A percentile compares a stretch with the other conserved stretches of the same genome.
phyloP scores from a whole-genome alignment of 2,113 vertebrate species.

The Brachyistius frenatus region DNA sequence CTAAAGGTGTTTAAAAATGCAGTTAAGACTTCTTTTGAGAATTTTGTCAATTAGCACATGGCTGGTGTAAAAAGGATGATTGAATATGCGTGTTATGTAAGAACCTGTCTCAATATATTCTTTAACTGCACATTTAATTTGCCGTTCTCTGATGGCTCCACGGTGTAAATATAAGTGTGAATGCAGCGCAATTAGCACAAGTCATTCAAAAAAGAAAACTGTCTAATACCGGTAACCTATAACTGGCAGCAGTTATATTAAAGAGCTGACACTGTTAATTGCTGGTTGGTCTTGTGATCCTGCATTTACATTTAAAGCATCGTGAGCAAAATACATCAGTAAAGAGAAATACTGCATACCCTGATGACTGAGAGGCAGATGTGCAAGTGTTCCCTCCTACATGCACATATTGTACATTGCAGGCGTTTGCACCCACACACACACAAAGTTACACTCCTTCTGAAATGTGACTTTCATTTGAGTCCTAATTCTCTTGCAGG shows the following conservation, averaged over 20 bases:
- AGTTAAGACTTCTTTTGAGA: not conserved
- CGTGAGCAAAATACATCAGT: not conserved
- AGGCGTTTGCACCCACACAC: not conserved
- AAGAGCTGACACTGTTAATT: not conserved
- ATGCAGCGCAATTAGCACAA: conserved; percentile 25
- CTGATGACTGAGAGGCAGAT: not conserved
- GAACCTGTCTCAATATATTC: too few relatives aligned
- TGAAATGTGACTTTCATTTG: conserved; percentile 44
- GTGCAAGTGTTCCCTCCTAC: not conserved
- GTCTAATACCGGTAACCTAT: conserved; percentile 24
- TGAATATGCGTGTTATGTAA: not conserved
- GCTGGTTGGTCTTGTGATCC: conserved; percentile 15
- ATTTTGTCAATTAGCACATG: not conserved
- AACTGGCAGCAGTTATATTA: conserved; percentile 17
- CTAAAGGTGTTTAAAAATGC: conserved; percentile 14
- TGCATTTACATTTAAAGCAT: not conserved
- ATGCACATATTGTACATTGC: not conserved
- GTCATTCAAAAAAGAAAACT: conserved; percentile 5
- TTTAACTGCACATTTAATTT: not conserved
- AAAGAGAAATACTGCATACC: not conserved
- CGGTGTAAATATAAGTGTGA: conserved; percentile 26
- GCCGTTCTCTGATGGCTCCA: conserved; percentile 2
- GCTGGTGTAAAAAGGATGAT: not conserved
- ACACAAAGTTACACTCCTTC: not conserved
- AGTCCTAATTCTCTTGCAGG: conserved; percentile 83